Evolutionary conservation across 2,797 vertebrate species (phyloP).

Genomic region (Gadopsis marmoratus): DNA sequence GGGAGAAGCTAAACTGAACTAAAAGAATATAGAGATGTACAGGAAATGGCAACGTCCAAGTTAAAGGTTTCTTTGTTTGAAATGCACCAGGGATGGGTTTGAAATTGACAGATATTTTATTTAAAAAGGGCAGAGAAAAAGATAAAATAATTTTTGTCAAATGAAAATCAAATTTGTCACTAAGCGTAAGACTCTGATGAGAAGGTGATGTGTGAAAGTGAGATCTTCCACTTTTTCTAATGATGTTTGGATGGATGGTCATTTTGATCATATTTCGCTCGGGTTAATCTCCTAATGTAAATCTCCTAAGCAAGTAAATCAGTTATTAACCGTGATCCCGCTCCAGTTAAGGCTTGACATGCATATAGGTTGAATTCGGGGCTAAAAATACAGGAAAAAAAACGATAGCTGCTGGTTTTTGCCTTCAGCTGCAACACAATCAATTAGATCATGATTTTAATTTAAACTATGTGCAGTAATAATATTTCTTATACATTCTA

Average conservation of each 20-base stretch:
- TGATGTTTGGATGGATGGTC: neutral
- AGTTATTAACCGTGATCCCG: neutral
- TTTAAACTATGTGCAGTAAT: neutral
- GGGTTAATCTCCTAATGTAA: slow-evolving; percentile 10
- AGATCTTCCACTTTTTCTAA: neutral
- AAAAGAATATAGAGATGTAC: neutral
- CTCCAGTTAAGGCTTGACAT: neutral
- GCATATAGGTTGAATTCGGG: neutral
- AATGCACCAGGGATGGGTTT: neutral
- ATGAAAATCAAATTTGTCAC: neutral
- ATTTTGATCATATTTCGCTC: neutral
- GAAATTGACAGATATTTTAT: neutral
- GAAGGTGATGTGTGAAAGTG: neutral
- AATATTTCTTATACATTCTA: neutral
- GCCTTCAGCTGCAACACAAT: slow-evolving; percentile 1
- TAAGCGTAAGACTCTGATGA: neutral
- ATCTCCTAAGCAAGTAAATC: neutral
- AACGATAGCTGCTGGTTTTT: slow-evolving; percentile 3
- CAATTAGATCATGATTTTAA: neutral
- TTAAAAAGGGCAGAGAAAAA: neutral
- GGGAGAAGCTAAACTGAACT: neutral
- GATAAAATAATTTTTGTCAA: neutral
- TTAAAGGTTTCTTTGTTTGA: neutral
- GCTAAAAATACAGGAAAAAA: slow-evolving; percentile 1
- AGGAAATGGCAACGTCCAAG: neutral